Conservation (phyloP, 2,888 invertebrate species). For the Sceliomorpha sp. region DNA sequence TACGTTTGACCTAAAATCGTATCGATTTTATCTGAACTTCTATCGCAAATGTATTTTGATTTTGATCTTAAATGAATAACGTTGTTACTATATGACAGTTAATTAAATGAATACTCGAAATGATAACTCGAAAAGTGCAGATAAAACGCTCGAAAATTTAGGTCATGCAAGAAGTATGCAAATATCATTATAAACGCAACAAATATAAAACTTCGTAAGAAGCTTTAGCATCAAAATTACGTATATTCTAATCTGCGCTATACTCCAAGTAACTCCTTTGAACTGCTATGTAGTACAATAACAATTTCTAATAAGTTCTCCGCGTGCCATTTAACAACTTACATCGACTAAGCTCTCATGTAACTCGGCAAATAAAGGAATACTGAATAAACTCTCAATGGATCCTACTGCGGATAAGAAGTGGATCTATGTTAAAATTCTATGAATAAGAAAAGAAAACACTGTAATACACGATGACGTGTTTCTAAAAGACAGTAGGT, state of each 20-base stretch:
- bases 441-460: conserved; percentile 68
- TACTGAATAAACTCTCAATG: conserved; percentile 34
- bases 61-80: too few species aligned
- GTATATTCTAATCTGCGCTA: neutral
- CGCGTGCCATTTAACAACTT: conserved; percentile 44
- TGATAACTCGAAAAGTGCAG: conserved; percentile 42
- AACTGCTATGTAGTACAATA: neutral
- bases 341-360: conserved; percentile 43
- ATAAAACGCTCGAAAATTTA: conserved; percentile 47
- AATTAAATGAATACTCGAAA: conserved; percentile 17
- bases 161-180: conserved; percentile 45
- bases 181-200: conserved; percentile 8
- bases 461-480: conserved; percentile 73
- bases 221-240: conserved; percentile 5
- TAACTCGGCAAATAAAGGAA: conserved; percentile 43
- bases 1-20: conserved; percentile 31
- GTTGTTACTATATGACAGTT: conserved; percentile 6
- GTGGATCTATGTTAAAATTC: conserved; percentile 56
- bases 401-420: conserved; percentile 63
- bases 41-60: too few species aligned
- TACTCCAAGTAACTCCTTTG: neutral
- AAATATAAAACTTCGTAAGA: conserved; percentile 5
- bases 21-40: conserved; percentile 32
- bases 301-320: conserved; percentile 3
- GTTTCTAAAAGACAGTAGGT: conserved; percentile 77